Conservation (phyloP, 1,140 invertebrate genomes). For the Bombus waltoni region DNA sequence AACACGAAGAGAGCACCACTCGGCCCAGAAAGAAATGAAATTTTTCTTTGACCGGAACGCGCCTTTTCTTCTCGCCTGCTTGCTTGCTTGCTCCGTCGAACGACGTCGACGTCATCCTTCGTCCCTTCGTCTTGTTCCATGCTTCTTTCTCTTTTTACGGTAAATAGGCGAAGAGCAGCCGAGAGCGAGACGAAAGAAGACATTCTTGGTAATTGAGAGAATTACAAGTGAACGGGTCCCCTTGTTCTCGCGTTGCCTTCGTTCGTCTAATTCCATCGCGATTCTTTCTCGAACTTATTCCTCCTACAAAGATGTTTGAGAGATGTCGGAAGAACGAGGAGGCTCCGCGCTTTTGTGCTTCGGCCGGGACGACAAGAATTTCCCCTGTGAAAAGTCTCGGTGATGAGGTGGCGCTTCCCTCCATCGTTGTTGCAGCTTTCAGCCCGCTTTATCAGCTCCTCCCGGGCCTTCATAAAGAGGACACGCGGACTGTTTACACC, state of each 20-base stretch:
- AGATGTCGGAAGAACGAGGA: not conserved
- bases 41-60: slow-evolving; percentile 48
- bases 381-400: slow-evolving; percentile 5
- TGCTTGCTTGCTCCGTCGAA: not conserved
- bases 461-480: slow-evolving; percentile 49
- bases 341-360: not conserved
- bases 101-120: not conserved
- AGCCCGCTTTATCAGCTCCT: slow-evolving; percentile 40
- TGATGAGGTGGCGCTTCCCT: not conserved
- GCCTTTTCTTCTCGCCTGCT: slow-evolving; percentile 35
- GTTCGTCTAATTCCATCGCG: slow-evolving; percentile 20
- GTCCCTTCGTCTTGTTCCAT: not conserved
- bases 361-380: not conserved
- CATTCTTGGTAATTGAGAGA: slow-evolving; percentile 43
- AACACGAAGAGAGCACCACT: not conserved
- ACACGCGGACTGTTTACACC: slow-evolving; percentile 42
- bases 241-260: slow-evolving; percentile 28
- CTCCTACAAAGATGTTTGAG: not conserved
- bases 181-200: not conserved
- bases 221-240: slow-evolving; percentile 31
- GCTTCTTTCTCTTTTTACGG: not conserved
- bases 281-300: slow-evolving; percentile 4
- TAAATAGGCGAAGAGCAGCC: too few species aligned
- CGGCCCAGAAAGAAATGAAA: slow-evolving; percentile 27
- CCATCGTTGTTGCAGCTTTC: not conserved